Evolutionary conservation across 1,140 invertebrate genomes (phyloP).

Genomic region (Drosophila seguyi): DNA sequence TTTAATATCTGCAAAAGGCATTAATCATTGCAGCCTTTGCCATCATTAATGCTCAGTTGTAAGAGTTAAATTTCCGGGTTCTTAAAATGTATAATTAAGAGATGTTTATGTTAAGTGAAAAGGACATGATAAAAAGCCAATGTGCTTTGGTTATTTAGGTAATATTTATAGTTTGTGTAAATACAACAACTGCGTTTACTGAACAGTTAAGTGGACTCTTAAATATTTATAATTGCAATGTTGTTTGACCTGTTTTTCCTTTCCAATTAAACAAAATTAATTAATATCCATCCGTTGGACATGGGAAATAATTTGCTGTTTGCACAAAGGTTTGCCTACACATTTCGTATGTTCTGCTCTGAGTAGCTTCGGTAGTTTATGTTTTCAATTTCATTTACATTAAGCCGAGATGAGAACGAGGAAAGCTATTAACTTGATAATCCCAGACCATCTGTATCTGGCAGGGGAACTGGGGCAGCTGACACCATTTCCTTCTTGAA

Average conservation of each 20-base stretch:
- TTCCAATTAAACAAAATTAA: slow-evolving; percentile 29
- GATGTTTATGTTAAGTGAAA: too few species aligned
- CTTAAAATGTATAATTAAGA: background rate
- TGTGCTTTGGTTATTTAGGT: background rate
- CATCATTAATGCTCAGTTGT: background rate
- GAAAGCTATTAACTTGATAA: slow-evolving; percentile 51
- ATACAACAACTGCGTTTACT: background rate
- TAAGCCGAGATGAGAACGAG: slow-evolving; percentile 33
- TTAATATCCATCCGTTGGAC: slow-evolving; percentile 18
- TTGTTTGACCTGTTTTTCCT: background rate
- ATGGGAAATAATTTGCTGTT: slow-evolving; percentile 22
- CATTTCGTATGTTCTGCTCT: background rate
- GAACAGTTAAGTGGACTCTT: background rate
- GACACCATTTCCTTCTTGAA: slow-evolving; percentile 76
- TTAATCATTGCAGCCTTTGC: background rate
- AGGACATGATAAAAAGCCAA: background rate
- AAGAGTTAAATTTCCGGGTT: background rate
- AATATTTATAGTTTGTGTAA: background rate
- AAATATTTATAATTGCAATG: too few species aligned
- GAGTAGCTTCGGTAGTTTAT: slow-evolving; percentile 29
- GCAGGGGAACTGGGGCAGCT: slow-evolving; percentile 35
- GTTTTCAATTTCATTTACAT: slow-evolving; percentile 51
- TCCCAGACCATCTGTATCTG: slow-evolving; percentile 26
- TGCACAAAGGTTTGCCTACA: slow-evolving; percentile 1
- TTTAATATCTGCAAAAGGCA: slow-evolving; percentile 2